Evolutionary conservation across 2,888 invertebrate genomes (phyloP).

Genomic region (Callosobruchus maculatus): DNA sequence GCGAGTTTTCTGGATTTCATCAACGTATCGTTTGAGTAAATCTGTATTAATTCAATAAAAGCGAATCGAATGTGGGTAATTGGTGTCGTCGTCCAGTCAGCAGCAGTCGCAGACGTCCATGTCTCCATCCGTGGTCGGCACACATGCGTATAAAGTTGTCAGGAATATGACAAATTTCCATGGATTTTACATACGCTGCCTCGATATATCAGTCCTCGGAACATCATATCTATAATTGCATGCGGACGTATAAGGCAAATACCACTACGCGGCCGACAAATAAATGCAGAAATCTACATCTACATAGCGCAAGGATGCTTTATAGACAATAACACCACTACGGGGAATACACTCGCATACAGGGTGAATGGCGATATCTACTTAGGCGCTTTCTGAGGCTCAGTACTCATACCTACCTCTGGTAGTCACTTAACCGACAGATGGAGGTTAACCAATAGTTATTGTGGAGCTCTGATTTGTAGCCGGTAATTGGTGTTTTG

Average conservation of each 20-base stretch:
- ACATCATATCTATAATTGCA: conserved; percentile 39
- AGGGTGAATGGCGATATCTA: not conserved
- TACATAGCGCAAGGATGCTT: conserved; percentile 23
- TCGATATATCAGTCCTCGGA: conserved; percentile 28
- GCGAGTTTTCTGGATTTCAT: no score
- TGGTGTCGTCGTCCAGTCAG: not conserved
- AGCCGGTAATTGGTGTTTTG: no score
- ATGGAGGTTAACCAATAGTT: no score
- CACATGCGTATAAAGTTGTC: conserved; percentile 18
- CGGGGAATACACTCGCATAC: not conserved
- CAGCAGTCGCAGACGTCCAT: not conserved
- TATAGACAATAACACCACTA: conserved; percentile 5
- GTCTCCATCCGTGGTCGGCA: not conserved
- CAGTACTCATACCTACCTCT: no score
- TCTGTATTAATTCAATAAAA: not conserved
- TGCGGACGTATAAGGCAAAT: conserved; percentile 37
- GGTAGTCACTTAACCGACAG: no score
- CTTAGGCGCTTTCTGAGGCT: no score
- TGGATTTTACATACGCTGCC: conserved; percentile 30
- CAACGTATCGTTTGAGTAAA: not conserved
- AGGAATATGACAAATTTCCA: conserved; percentile 31
- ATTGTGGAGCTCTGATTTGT: no score
- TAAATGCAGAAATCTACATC: conserved; percentile 32
- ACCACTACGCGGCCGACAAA: conserved; percentile 32
- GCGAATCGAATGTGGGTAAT: not conserved